These are phyloP conservation scores for Charanyca ferruginea DNA, from an alignment of 2,888 invertebrate genomes.

Conservation along the genomic window DNA sequence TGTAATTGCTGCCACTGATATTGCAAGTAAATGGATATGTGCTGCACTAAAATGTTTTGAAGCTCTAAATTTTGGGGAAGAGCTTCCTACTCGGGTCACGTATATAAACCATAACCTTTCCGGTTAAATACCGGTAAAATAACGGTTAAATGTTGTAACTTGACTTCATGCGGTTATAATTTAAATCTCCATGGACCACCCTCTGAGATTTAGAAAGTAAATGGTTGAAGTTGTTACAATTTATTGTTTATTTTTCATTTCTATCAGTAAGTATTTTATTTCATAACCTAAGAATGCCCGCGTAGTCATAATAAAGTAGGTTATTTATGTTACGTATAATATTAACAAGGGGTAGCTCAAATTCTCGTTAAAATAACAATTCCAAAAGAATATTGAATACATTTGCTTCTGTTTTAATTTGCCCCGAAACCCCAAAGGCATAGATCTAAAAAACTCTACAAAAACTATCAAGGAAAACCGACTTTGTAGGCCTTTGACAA, in stretches of 20 bases:
- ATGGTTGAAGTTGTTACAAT: neutral
- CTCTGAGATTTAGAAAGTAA: neutral
- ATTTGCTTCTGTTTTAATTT: conserved; percentile 16
- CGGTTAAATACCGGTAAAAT: conserved; percentile 33
- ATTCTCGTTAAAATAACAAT: conserved; percentile 21
- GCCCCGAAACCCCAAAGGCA: neutral
- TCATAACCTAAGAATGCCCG: neutral
- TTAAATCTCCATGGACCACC: conserved; percentile 15
- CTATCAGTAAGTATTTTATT: neutral
- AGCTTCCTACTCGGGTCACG: conserved; percentile 60
- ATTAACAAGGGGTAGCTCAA: neutral
- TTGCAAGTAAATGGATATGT: conserved; percentile 50
- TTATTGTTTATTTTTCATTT: neutral
- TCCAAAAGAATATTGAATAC: conserved; percentile 4
- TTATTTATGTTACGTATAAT: neutral
- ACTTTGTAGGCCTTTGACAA: neutral
- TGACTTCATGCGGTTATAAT: conserved; percentile 53
- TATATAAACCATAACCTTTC: conserved; percentile 63
- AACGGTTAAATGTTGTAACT: conserved; percentile 42
- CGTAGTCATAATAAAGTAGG: neutral
- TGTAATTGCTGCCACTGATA: conserved; percentile 42
- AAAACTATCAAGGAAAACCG: conserved; percentile 15
- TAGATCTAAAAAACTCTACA: neutral
- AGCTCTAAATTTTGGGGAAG: conserved; percentile 32
- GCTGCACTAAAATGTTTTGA: conserved; percentile 54